phyloP scores from a whole-genome alignment of 2,113 vertebrate species.

The Poeciliopsis prolifica region DNA sequence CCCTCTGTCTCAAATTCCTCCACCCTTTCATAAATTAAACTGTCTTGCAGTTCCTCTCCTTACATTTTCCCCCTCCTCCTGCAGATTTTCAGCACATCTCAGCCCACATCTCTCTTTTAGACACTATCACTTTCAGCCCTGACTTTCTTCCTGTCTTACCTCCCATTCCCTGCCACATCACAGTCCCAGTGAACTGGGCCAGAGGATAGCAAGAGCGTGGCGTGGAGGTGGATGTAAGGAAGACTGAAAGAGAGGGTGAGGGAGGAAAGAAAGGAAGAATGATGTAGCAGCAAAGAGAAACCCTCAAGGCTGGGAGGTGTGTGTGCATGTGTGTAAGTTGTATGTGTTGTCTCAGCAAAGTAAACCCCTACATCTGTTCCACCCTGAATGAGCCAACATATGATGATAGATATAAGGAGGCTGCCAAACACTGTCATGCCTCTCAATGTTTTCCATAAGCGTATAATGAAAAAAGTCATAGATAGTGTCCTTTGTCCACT shows the following conservation, averaged over 20 bases:
- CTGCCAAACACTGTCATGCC: slow-evolving; percentile 76
- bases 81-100: slow-evolving; percentile 31
- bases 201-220: slow-evolving; percentile 21
- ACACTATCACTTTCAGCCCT: slow-evolving; percentile 50
- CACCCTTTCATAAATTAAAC: neutral
- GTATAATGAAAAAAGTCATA: neutral
- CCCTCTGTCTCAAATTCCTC: slow-evolving; percentile 29
- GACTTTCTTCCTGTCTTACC: slow-evolving; percentile 27
- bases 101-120: slow-evolving; percentile 38
- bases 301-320: slow-evolving; percentile 39
- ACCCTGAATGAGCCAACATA: slow-evolving; percentile 43
- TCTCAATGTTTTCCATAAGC: slow-evolving; percentile 1
- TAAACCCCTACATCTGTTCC: slow-evolving; percentile 34
- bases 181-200: slow-evolving; percentile 36
- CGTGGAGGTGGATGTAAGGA: neutral
- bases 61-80: neutral
- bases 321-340: neutral
- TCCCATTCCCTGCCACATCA: slow-evolving; percentile 2
- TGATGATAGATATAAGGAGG: slow-evolving; percentile 79
- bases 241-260: neutral
- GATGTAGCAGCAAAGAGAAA: slow-evolving; percentile 30
- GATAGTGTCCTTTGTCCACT: neutral
- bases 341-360: slow-evolving; percentile 16
- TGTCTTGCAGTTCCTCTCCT: no score
- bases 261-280: neutral